Base-by-base conservation (phyloP, 92 coral and sea anemone genomes). In the Muricea muricata region DNA sequence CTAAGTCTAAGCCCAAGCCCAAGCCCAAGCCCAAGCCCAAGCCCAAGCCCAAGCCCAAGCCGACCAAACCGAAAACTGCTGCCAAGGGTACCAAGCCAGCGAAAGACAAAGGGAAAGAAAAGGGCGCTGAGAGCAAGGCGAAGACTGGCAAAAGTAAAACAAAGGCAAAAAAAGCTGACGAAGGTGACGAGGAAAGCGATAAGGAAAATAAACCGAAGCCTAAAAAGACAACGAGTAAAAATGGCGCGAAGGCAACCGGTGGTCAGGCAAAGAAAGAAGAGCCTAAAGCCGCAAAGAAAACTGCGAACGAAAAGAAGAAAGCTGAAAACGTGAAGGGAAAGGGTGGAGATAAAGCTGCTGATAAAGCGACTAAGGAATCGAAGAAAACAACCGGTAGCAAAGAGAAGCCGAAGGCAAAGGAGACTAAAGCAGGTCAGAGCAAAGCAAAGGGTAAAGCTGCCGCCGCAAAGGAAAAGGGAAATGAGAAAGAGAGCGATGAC, bases 1-100 rank as follows among this genome's bases (percentile, higher is more conserved):
- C 33, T 54, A 87, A 73, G 61, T 52, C 29, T 23, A 75, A 35
- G 86, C 85, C 85, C 11, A 73, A 71, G 58, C 80, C 85, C 24
- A n/a, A n/a, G n/a, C n/a, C n/a, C n/a, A n/a, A n/a, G n/a, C n/a
- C n/a, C n/a, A n/a, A n/a, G n/a, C n/a, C n/a, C n/a, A n/a, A n/a
- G n/a, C n/a, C n/a, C n/a, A n/a, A n/a, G n/a, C n/a, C n/a, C n/a
- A n/a, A n/a, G n/a, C n/a, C n/a, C n/a, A n/a, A n/a, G n/a, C n/a
- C n/a, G n/a, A n/a, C n/a, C n/a, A 72, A 61, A 40, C 12, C 74
- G 40, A 48, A 45, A 37, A 29, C 8, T 20, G 11, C 26, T n/a
- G 78, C 54, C 3, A 55, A 47, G 9, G 65, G 39, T n/a, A 55
- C 7, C 4, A 47, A 23, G n/a, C n/a, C n/a, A 40, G 12, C 26